Base-by-base conservation (phyloP, 2,113 vertebrate genomes). In the Haemorhous mexicanus region DNA sequence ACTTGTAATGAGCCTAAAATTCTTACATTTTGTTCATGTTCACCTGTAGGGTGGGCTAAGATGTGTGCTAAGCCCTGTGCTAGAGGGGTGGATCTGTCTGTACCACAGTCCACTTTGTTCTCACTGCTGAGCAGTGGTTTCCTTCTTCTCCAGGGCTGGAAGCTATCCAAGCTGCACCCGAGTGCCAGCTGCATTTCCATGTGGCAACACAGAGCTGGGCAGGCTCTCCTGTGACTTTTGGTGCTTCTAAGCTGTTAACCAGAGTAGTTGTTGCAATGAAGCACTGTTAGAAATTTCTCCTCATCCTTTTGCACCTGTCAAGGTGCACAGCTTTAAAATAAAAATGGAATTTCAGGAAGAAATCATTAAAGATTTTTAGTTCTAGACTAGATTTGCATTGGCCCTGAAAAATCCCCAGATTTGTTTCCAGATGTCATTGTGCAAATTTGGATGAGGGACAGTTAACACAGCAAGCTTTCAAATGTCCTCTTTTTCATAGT, bases 361-460 rank as follows among this genome's bases (percentile, higher is more conserved):
- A 49, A 33, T 84, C 8, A 47, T 28, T 66, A 49, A 58, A 50
- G 53, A 58, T 58, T 58, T 67, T 50, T 50, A 67, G 35, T 11
- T 55, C 32, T 61, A 72, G 49, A 23, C 20, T 23, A 49, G 55
- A 74, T 56, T 92, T 87, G 58, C 1, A 2, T 47, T 73, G 52
- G n/a, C 39, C 74, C 58, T 90, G 61, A 75, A 70, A 74, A 46
- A n/a, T 63, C 13, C 35, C 55, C 18, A 56, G 66, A 30, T 44
- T 43, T 64, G 67, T 81, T 83, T 37, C n/a, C 8, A 64, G 24
- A 22, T 83, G 58, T 47, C 0, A 0, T 50, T 85, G 70, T 94
- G 91, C 93, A 94, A 92, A 94, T 91, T 96, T 90, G 92, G 50
- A 94, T 91, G 93, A 94, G 79, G 82, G 96, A 86, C 78, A 47